Evolutionary conservation across 2,797 vertebrate species (phyloP), one percentile per base, ranked within the genome.

Genomic region (Microtus obscurus): DNA sequence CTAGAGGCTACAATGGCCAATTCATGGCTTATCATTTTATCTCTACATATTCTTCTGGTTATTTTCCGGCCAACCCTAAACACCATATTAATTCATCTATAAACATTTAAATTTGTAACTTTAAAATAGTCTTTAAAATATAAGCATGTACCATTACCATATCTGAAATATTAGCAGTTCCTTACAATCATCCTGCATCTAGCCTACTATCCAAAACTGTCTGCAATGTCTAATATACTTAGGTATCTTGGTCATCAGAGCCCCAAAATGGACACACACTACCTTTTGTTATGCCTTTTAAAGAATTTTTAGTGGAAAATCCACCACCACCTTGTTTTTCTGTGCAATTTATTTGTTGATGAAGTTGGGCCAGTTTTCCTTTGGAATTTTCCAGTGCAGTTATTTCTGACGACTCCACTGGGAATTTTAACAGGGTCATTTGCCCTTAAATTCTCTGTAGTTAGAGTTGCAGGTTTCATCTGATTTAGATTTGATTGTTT

Each of bases 341-440:
- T 93, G 90, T 80, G 51, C 11, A 79, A 80, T 81, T 86, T 95
- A 93, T 95, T 96, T 89, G 67, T 77, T 91, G 77, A 97, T 85
- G 77, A 91, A 95, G 83, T 91, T 92, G 40, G 25, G 76, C 94
- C 79, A 92, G 82, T 96, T 96, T 95, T 85, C 71, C 91, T 96
- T 89, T 91, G 89, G 87, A 96, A 87, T 92, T 96, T 96, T 96
- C 94, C 94, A 95, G 79, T 89, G 89, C 43, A 80, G 87, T 65
- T 94, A 93, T 90, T 95, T 95, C 89, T 87, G 23, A 96, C 83
- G 25, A 31, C 51, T 40, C 73, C 48, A 37, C 48, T 12, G 78
- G 71, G 79, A 61, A 78, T 95, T 96, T 95, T 71, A 91, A 95
- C 27, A 89, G 81, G n/a, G 79, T 93, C 77, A 23, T 94, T 61